Evolutionary conservation across 2,888 invertebrate species (phyloP).

Genomic region (Archaeoteleia sp.): DNA sequence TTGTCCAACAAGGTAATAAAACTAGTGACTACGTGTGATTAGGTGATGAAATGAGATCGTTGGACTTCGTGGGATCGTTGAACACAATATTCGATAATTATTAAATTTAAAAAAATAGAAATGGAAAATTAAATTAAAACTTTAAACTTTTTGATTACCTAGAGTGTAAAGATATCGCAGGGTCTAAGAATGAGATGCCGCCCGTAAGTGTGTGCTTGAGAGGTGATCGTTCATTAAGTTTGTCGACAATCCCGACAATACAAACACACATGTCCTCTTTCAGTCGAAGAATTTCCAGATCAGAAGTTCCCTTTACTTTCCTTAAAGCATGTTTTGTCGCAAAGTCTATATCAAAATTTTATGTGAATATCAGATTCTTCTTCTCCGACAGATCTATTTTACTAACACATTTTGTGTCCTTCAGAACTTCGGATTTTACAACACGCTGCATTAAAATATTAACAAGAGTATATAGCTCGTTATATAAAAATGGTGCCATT

Average conservation of each 20-base stretch:
- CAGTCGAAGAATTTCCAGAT: conserved; percentile 17
- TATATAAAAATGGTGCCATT: conserved; percentile 46
- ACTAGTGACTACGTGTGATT: no score
- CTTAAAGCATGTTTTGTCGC: conserved; percentile 15
- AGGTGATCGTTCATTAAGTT: conserved; percentile 22
- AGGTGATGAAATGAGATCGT: no score
- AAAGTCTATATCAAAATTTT: conserved; percentile 36
- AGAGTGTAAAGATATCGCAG: conserved; percentile 7
- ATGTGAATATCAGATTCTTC: conserved; percentile 25
- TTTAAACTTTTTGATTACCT: not conserved
- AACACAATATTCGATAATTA: no score
- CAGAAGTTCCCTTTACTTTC: conserved; percentile 28
- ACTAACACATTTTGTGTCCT: conserved; percentile 6
- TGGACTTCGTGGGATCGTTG: no score
- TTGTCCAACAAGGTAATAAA: no score
- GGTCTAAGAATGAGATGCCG: conserved; percentile 29
- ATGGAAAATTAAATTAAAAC: no score
- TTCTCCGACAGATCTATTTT: conserved; percentile 24
- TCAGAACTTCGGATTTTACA: conserved; percentile 30
- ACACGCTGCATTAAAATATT: conserved; percentile 31
- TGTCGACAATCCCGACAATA: conserved; percentile 15
- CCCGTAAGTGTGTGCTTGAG: conserved; percentile 21
- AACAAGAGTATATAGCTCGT: conserved; percentile 10
- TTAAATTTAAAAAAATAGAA: no score
- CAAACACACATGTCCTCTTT: conserved; percentile 21